phyloP scores from a whole-genome alignment of 2,113 vertebrate species.

The Ia io region DNA sequence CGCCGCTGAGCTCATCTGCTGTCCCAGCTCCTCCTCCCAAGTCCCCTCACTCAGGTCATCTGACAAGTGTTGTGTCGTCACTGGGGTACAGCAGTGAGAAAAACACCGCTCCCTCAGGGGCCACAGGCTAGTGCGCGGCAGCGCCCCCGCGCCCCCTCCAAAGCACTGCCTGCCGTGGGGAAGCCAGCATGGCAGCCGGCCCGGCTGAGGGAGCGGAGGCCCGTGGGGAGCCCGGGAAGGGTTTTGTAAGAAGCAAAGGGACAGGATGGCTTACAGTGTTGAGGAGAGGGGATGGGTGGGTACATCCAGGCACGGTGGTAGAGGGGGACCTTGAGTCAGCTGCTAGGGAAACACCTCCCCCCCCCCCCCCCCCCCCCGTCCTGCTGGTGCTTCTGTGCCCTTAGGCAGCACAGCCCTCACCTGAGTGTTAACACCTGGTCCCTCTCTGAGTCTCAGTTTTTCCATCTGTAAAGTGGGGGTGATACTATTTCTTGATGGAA shows the following conservation, averaged over 20 bases:
- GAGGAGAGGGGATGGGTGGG: not conserved
- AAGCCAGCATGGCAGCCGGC: not conserved
- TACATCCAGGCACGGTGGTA: rapidly evolving
- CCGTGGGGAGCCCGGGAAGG: rapidly evolving
- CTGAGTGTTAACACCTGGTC: not conserved
- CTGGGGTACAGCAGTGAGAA: not conserved
- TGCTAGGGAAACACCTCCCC: not conserved
- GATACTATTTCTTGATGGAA: not conserved
- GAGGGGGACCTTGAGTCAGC: not conserved
- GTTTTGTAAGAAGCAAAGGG: not conserved
- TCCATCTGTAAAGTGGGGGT: not conserved
- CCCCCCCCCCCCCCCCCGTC: not conserved
- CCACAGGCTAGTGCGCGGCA: too few relatives aligned
- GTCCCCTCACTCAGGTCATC: not conserved
- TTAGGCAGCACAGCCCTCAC: not conserved
- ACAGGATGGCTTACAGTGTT: not conserved
- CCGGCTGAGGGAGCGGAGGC: not conserved
- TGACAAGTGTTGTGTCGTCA: rapidly evolving
- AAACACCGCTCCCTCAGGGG: not conserved
- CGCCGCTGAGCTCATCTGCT: not conserved
- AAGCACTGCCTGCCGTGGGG: rapidly evolving
- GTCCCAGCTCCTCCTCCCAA: not conserved
- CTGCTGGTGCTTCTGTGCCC: not conserved
- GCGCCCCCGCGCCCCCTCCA: not conserved
- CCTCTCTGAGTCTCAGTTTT: not conserved